Conservation (phyloP, 2,797 vertebrate species). For the Corythornis leucogaster region DNA sequence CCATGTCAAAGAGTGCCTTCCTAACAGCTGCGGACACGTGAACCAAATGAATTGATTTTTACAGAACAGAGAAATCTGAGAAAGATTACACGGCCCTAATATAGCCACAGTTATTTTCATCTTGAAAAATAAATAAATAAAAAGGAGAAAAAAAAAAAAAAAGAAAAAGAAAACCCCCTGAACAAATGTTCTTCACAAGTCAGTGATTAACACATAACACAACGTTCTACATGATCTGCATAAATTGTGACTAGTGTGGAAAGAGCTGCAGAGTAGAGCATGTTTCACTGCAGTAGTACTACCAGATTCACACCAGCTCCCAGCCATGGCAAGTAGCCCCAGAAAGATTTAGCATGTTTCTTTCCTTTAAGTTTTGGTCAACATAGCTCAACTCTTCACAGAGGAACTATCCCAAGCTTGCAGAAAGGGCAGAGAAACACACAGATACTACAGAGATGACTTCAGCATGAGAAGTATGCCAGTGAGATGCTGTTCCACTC, state of each 20-base stretch:
- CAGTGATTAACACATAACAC: background rate
- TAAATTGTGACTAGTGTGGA: background rate
- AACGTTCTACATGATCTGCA: background rate
- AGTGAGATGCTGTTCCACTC: fast-evolving
- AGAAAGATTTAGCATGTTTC: background rate
- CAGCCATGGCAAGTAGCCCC: background rate
- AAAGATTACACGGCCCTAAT: constrained; percentile 13
- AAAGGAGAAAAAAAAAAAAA: too few species aligned
- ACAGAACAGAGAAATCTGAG: constrained; percentile 3
- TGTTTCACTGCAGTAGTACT: background rate
- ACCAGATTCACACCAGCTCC: background rate
- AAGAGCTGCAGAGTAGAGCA: background rate
- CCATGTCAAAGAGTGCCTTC: background rate
- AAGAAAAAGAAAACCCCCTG: background rate
- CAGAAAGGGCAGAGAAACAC: background rate
- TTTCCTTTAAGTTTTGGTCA: background rate
- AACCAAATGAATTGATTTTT: constrained; percentile 14
- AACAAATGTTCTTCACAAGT: background rate
- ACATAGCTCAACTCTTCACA: background rate
- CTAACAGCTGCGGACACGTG: background rate
- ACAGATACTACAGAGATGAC: background rate
- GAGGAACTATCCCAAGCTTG: background rate
- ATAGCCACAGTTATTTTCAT: constrained; percentile 13
- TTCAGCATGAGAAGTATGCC: fast-evolving
- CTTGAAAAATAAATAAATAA: fast-evolving